Percentiles rank a stretch among this genome's conserved stretches.
Evolutionary conservation across 2,797 vertebrate species (phyloP).

Genomic region (Erithacus rubecula): DNA sequence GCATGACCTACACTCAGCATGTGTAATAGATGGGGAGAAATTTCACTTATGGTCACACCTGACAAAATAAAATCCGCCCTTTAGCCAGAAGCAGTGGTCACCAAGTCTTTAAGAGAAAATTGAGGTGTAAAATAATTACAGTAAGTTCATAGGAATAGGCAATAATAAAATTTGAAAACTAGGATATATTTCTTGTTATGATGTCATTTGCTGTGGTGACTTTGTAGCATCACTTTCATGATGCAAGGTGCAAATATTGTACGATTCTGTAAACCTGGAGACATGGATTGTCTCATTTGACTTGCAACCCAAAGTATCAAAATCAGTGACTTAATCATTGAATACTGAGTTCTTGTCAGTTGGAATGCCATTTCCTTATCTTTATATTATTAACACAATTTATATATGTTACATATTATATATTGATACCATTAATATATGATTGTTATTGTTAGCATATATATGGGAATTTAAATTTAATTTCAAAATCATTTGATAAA

Average conservation of each 20-base stretch:
- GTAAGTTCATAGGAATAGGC: neutral
- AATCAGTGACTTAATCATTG: neutral
- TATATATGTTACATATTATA: too few relatives aligned
- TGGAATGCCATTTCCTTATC: neutral
- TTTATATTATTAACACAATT: neutral
- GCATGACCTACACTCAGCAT: neutral
- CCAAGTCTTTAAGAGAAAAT: neutral
- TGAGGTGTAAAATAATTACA: neutral
- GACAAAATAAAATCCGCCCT: neutral
- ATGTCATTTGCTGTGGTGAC: neutral
- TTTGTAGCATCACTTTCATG: neutral
- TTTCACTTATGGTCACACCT: neutral
- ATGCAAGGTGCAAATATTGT: neutral
- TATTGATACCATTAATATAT: neutral
- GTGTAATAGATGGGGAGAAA: neutral
- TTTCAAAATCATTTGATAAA: neutral
- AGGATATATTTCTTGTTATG: neutral
- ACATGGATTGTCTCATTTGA: neutral
- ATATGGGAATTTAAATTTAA: neutral
- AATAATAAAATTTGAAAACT: neutral
- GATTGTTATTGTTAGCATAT: neutral
- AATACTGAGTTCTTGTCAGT: neutral
- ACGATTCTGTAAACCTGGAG: neutral
- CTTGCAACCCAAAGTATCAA: neutral
- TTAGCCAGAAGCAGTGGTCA: neutral